Evolutionary conservation across 2,113 vertebrate genomes (phyloP), one percentile per base, ranked within the genome.

Genomic region (Otocyon megalotis): DNA sequence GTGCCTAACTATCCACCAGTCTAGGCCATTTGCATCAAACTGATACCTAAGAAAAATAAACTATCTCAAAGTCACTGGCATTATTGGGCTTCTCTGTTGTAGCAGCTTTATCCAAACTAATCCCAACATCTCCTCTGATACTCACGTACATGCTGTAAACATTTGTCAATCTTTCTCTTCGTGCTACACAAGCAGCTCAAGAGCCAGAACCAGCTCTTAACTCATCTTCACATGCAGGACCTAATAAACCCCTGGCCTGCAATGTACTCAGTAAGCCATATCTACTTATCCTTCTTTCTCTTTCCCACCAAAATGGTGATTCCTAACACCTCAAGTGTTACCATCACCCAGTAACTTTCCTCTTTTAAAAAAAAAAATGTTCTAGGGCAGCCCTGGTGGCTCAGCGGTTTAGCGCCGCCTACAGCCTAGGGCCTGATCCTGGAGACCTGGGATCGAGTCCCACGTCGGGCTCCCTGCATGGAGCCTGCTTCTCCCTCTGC

Each of bases 61-160:
- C 5, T 43, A 37, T 26, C 60, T 37, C 43, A 26, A 60, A 12
- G 80, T 37, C 58, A 6, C 20, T 28, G 22, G n/a, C 11, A 35
- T 0, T 12, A 3, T 1, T 16, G 19, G 62, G 69, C 15, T 28
- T n/a, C 72, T 20, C 53, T 2, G 43, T 1, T 32, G 8, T 2
- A 20, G 71, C 26, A 22, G 77, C 30, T n/a, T 53, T 30, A 28
- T 35, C 81, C 54, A 32, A 43, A 54, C 4, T 2, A 71, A 60
- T 17, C 8, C 86, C 14, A 12, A 28, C 67, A 2, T 8, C 28
- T 74, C 71, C 62, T 24, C 84, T 26, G 60, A 86, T 32, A n/a
- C 19, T 35, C 60, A 43, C 2, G 37, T 2, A 54, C 50, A 32
- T 0, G 30, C 90, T 30, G 5, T 0, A 14, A 72, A 32, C 43